Evolutionary conservation across 2,888 invertebrate genomes (phyloP), one percentile per base, ranked within the genome.

Genomic region (Odontothrips loti): DNA sequence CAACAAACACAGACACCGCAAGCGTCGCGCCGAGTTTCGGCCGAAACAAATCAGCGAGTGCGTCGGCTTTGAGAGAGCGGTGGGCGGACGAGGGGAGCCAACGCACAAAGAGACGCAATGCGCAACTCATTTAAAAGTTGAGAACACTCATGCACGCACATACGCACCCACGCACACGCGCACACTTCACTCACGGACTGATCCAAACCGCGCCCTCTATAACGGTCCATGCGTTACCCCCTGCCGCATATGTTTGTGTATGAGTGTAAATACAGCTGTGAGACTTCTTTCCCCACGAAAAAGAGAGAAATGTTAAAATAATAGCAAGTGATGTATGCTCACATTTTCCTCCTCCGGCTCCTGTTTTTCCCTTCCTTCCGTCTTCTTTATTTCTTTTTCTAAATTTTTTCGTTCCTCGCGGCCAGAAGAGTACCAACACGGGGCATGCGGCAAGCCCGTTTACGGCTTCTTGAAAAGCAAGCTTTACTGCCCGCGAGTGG

Each of bases 391-490:
- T 17, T 51, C 12, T 51, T 51, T 8, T 8, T 3, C 6, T 51
- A 10, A 51, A 6, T 51, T 51, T 51, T 20, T 51, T 51, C 63
- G 1, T n/a, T 17, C 51, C 51, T 10, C 51, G 51, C 51, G 51
- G 17, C 58, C 58, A 43, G 34, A 43, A 43, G 6, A 43, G 34
- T 43, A 43, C 58, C 58, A 2, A 8, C 15, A 17, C 58, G 58
- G 58, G 58, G 58, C 58, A 58, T 20, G 58, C 58, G 34, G 34
- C 34, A 43, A 58, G 58, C 58, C 58, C 58, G 58, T 58, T 58
- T 58, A 68, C 68, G 68, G 68, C 68, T 68, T 68, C 68, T 68
- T 68, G 23, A 68, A 68, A 68, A 68, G 68, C 68, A 23, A 23
- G 68, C 23, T 68, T 68, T 68, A 68, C 68, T 68, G 68, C 23